Base-by-base conservation (phyloP, 2,888 invertebrate genomes). In the Unio pictorum region DNA sequence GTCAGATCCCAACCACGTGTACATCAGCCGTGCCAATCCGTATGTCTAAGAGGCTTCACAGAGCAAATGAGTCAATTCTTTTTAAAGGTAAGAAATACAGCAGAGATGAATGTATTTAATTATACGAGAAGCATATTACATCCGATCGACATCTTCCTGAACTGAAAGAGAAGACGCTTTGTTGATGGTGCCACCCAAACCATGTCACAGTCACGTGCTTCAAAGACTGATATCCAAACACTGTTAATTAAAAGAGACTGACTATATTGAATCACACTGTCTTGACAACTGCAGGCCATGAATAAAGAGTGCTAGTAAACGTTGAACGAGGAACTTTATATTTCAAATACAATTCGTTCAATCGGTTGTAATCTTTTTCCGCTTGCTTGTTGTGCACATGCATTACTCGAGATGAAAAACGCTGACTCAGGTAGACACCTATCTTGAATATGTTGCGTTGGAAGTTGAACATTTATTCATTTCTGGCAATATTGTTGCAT, bases 161-260 rank as follows among this genome's bases (percentile, higher is more conserved):
- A 65, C 64, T 81, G 55, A 75, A 76, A 64, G 76, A 79, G 0
- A 81, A 79, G 64, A 72, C 67, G n/a, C 55, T 81, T 7, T 79
- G 81, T 0, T 81, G 81, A 26, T 81, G 81, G 81, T 81, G 81
- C 65, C 76, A 79, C 20, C 81, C 81, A 8, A 73, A 76, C 66
- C 59, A 28, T 81, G 81, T 60, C 79, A 81, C 64, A 79, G 81
- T 5, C 78, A 81, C 62, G 65, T 74, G 6, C 64, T 81, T 0
- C 66, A 75, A 34, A 71, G 74, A 34, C 64, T 79, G 23, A 58
- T 79, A 26, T 61, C 71, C 17, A 72, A 74, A 34, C 26, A 67
- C 45, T 70, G 67, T 55, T 28, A 20, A 8, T 45, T 5, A 66
- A 34, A 34, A 7, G 8, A 34, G 34, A 34, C 8, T 34, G 34